Percentiles rank a stretch among this genome's conserved stretches.
Evolutionary conservation across 1,140 invertebrate genomes (phyloP).

Genomic region (Scaptomyza graminum): DNA sequence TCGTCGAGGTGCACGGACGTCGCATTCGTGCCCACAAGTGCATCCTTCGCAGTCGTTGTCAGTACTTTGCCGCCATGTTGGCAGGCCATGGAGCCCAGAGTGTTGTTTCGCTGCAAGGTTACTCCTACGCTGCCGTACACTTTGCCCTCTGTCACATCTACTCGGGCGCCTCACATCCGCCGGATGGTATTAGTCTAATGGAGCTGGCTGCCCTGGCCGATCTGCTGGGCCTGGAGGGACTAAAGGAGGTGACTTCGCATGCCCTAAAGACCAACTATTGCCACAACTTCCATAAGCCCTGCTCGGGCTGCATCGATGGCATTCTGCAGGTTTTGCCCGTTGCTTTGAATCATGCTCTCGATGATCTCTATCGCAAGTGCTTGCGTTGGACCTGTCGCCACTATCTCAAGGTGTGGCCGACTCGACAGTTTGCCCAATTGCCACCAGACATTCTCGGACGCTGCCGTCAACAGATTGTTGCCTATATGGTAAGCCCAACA

Average conservation of each 20-base stretch:
- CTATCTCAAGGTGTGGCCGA: conserved; percentile 94
- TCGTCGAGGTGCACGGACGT: conserved; percentile 90
- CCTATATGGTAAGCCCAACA: conserved; percentile 79
- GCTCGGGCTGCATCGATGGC: conserved; percentile 89
- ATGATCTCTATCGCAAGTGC: conserved; percentile 93
- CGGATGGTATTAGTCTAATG: conserved; percentile 92
- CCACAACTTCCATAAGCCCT: conserved; percentile 90
- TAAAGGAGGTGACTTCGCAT: conserved; percentile 95
- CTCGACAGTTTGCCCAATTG: conserved; percentile 91
- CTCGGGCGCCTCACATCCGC: conserved; percentile 93
- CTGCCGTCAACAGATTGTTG: conserved; percentile 91
- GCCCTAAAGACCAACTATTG: conserved; percentile 95
- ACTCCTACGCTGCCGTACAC: conserved; percentile 92
- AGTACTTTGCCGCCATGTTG: conserved; percentile 95
- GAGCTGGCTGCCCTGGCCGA: conserved; percentile 94
- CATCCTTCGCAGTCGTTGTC: conserved; percentile 93
- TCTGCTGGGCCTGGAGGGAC: conserved; percentile 93
- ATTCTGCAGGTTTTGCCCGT: conserved; percentile 93
- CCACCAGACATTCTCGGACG: conserved; percentile 92
- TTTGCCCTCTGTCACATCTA: conserved; percentile 96
- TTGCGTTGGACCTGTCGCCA: conserved; percentile 93
- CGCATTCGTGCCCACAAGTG: conserved; percentile 94
- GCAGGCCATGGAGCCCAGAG: conserved; percentile 93
- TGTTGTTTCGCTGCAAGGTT: conserved; percentile 93
- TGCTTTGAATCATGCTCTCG: conserved; percentile 92